Evolutionary conservation across 2,888 invertebrate species (phyloP).

Genomic region (Athalia cordata): DNA sequence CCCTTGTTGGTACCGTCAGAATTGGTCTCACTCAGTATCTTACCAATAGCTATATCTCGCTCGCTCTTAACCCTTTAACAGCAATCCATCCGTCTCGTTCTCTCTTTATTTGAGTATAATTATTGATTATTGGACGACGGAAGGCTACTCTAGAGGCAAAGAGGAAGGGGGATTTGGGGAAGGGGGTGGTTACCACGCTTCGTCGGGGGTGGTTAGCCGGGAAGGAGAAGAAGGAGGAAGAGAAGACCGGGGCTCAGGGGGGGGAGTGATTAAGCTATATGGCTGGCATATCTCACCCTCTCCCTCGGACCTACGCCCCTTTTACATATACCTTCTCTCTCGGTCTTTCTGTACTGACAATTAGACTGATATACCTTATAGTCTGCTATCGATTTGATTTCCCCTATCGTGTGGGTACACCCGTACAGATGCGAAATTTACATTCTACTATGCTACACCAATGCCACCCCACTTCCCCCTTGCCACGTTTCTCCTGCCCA

Average conservation of each 20-base stretch:
- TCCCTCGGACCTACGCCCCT: slow-evolving; percentile 54
- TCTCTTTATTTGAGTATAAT: slow-evolving; percentile 79
- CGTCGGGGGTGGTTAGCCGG: slow-evolving; percentile 54
- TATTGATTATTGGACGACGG: slow-evolving; percentile 78
- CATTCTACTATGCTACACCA: slow-evolving; percentile 61
- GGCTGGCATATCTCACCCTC: slow-evolving; percentile 76
- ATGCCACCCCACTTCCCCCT: slow-evolving; percentile 51
- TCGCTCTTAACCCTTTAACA: slow-evolving; percentile 69
- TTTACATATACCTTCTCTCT: slow-evolving; percentile 70
- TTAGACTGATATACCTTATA: slow-evolving; percentile 74
- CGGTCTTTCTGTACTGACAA: slow-evolving; percentile 74
- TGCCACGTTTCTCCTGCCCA: slow-evolving; percentile 55
- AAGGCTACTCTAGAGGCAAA: slow-evolving; percentile 64
- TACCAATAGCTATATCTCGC: slow-evolving; percentile 63
- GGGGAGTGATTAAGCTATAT: slow-evolving; percentile 78
- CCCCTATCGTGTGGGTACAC: slow-evolving; percentile 70
- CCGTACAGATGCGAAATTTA: slow-evolving; percentile 69
- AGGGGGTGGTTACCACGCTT: slow-evolving; percentile 57
- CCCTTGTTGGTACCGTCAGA: slow-evolving; percentile 32
- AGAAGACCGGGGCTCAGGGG: slow-evolving; percentile 68
- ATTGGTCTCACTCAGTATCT: slow-evolving; percentile 65
- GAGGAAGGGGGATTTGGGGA: too few species aligned
- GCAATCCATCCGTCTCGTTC: slow-evolving; percentile 68
- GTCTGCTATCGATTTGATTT: slow-evolving; percentile 74
- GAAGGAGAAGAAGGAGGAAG: slow-evolving; percentile 58